These are phyloP conservation scores for Papilio helenus DNA, from an alignment of 1,140 invertebrate genomes.

Conservation along the genomic window DNA sequence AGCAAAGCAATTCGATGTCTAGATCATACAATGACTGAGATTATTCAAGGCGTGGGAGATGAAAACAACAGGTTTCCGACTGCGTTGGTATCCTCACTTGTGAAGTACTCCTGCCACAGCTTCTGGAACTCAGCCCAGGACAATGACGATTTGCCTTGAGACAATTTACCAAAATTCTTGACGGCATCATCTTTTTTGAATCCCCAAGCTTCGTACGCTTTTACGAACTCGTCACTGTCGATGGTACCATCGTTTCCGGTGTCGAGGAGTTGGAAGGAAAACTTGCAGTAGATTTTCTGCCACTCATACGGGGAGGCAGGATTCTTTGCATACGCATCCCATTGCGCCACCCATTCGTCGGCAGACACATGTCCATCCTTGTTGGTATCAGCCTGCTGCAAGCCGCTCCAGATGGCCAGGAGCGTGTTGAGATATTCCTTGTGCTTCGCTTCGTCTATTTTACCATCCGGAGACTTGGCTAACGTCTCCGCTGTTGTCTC, in stretches of 20 bases:
- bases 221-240: conserved; percentile 88
- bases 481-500: conserved; percentile 89
- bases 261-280: conserved; percentile 91
- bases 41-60: conserved; percentile 2
- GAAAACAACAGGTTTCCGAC: conserved; percentile 87
- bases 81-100: conserved; percentile 86
- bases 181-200: conserved; percentile 85
- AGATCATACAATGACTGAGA: background rate
- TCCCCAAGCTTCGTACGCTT: conserved; percentile 88
- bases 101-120: conserved; percentile 90
- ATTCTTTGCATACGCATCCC: conserved; percentile 89
- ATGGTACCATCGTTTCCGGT: conserved; percentile 89
- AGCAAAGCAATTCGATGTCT: background rate
- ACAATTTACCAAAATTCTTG: conserved; percentile 88
- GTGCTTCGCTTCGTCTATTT: conserved; percentile 85
- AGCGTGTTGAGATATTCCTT: conserved; percentile 86
- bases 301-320: conserved; percentile 87
- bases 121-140: conserved; percentile 87
- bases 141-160: conserved; percentile 86
- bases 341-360: conserved; percentile 92
- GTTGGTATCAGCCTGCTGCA: conserved; percentile 88
- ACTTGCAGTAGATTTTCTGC: conserved; percentile 89
- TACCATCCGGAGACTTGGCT: conserved; percentile 88
- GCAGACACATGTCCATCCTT: conserved; percentile 88
- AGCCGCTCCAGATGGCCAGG: conserved; percentile 89